Evolutionary conservation across 2,888 invertebrate genomes (phyloP), one percentile per base, ranked within the genome.

Genomic region (Conops quadrifasciatus): DNA sequence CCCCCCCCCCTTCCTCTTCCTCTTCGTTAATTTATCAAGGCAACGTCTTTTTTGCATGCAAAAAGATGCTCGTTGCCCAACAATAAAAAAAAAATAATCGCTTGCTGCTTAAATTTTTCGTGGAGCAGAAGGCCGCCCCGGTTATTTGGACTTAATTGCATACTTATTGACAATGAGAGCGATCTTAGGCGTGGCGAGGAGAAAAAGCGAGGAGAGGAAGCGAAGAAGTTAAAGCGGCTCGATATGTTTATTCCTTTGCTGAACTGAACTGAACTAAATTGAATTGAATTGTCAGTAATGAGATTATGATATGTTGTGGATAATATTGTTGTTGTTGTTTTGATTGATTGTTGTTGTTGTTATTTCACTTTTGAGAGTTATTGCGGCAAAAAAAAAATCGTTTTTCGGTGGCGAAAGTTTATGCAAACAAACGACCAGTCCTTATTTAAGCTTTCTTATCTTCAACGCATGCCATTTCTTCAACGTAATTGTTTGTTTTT

Each of bases 281-380:
- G 53, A 53, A 53, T 53, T 53, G 53, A 53, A 21, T 19, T 53
- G 53, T 53, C 21, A 53, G n/a, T 53, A 53, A 53, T 21, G 53
- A 21, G 53, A 53, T 53, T n/a, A 21, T 53, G 53, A 53, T 19
- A 36, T 9, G 36, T 9, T 36, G 36, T 36, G 5, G 36, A 36
- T 36, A 36, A 36, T 9, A 36, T 16, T 49, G 49, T 11, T 49
- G 49, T n/a, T 49, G 7, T 15, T 7, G 2, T 49, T 49, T n/a
- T 49, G 2, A 49, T 49, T 49, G 21, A 53, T n/a, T 53, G n/a
- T 9, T 53, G 49, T 9, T 53, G 53, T 2, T 53, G 21, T 9
- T 21, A 19, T 16, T n/a, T 3, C n/a, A 21, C 19, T 53, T 53
- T 53, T 7, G 53, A n/a, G 3, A n/a, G 21, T 21, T 53, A 16